Base-by-base conservation (phyloP, 2,888 invertebrate genomes). In the Oligia latruncula region DNA sequence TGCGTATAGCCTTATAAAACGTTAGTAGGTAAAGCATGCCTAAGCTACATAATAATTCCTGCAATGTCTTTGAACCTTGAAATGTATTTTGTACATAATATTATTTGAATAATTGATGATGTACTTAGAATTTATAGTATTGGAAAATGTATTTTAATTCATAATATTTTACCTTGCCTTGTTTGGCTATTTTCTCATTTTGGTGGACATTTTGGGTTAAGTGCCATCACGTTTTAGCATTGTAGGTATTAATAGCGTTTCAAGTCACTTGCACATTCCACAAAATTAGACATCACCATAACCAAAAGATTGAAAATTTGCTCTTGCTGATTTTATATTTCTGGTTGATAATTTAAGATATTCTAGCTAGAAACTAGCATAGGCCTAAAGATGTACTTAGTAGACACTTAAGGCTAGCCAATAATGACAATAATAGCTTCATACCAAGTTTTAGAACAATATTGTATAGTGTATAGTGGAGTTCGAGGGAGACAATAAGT, bases 361-460 rank as follows among this genome's bases (percentile, higher is more conserved):
- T 77, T 79, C 11, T 84, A 82, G 77, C 8, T 87, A 82, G 79
- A 74, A 68, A 13, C 6, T 72, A 80, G 60, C 13, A 64, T 81
- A 83, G 82, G 81, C 80, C 82, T 84, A 78, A 87, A 71, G 11
- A 78, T 77, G 85, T 88, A 88, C 89, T 88, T 90, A 88, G 65
- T 77, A 84, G 71, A 49, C 65, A 60, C n/a, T 49, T 62, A 88
- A 81, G 68, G 62, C 70, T 85, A 74, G 90, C 87, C 89, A 88
- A 89, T 83, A 81, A 70, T 70, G 90, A 90, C 87, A 90, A 90
- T 89, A 88, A 82, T 80, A 75, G 23, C 64, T 78, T 77, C 46
- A 9, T 79, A 70, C 15, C 49, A 76, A 76, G 43, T 65, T 74
- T 65, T 68, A 70, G 13, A 72, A 66, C 4, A 29, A 65, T 73